Conservation (phyloP, 2,113 vertebrate species). For the Ceyx cyanopectus region DNA sequence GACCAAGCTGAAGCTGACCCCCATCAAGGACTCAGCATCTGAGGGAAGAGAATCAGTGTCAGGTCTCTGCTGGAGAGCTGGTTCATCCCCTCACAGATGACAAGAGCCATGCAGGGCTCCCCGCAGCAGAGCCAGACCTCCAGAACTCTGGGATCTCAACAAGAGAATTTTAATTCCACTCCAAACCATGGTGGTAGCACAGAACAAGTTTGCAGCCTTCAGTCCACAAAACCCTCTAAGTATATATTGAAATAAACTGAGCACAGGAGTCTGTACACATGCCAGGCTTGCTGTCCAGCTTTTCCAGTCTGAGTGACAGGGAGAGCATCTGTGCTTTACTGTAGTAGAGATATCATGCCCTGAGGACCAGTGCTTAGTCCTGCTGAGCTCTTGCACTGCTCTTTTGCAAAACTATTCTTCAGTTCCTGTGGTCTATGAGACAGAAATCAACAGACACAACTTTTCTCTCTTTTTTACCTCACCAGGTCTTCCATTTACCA, state of each 20-base stretch:
- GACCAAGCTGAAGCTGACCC: not conserved
- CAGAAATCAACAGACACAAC: not conserved
- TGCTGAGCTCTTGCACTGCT: not conserved
- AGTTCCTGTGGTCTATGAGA: not conserved
- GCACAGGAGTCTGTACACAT: not conserved
- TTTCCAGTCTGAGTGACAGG: not conserved
- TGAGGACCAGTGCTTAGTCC: not conserved
- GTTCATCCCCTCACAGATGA: not conserved
- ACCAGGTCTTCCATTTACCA: not conserved
- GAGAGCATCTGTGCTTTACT: conserved; percentile 32
- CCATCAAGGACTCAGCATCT: not conserved
- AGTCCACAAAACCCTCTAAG: not conserved
- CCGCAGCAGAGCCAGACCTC: fast-evolving
- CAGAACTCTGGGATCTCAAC: not conserved
- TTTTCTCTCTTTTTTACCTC: not conserved
- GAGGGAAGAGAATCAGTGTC: not conserved
- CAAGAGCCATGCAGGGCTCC: not conserved
- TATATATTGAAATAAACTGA: conserved; percentile 30
- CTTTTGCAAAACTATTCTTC: not conserved
- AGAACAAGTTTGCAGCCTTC: not conserved
- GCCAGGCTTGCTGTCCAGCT: conserved; percentile 23
- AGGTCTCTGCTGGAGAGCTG: not conserved
- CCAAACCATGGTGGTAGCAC: not conserved
- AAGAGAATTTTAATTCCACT: not conserved
- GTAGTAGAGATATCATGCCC: not conserved